These are phyloP conservation scores for Datnioides undecimradiatus DNA, from an alignment of 2,113 vertebrate species.

Conservation along the genomic window DNA sequence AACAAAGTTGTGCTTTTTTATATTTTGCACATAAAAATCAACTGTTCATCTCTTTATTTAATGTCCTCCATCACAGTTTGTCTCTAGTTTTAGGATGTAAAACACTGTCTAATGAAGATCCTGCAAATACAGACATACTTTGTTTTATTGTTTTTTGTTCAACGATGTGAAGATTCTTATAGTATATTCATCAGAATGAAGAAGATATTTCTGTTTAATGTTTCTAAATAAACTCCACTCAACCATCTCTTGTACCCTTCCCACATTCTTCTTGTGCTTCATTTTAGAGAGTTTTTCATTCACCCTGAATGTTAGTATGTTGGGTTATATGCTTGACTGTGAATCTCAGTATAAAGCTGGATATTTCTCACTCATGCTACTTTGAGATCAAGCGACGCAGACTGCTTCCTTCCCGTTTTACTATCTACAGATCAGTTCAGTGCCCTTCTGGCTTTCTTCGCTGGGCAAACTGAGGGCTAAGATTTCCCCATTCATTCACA, in stretches of 20 bases:
- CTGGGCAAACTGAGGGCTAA: constrained; percentile 5
- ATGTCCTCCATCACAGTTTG: constrained; percentile 10
- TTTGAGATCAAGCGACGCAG: neutral
- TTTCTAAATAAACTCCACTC: constrained; percentile 78
- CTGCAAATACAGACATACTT: constrained; percentile 3
- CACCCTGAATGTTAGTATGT: neutral
- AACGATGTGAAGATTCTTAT: constrained; percentile 35
- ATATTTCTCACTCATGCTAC: neutral
- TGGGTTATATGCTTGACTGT: neutral
- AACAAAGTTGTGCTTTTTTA: constrained; percentile 9
- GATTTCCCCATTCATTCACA: constrained; percentile 47
- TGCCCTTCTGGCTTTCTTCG: constrained; percentile 18
- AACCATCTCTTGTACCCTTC: constrained; percentile 37
- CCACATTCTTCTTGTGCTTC: constrained; percentile 49
- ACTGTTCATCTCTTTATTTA: constrained; percentile 19
- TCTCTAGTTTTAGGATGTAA: constrained; percentile 32
- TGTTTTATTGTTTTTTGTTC: constrained; percentile 22
- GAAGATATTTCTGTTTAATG: constrained; percentile 57
- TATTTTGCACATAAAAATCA: constrained; percentile 58
- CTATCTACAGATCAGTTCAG: constrained; percentile 13
- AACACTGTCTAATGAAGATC: constrained; percentile 21
- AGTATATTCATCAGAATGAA: constrained; percentile 17
- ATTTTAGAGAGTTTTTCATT: constrained; percentile 38
- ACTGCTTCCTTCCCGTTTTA: constrained; percentile 14
- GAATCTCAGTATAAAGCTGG: neutral